Percentiles rank a stretch among this genome's conserved stretches.
Conservation (phyloP, 1,140 invertebrate species). For the Oryctes rhinoceros region DNA sequence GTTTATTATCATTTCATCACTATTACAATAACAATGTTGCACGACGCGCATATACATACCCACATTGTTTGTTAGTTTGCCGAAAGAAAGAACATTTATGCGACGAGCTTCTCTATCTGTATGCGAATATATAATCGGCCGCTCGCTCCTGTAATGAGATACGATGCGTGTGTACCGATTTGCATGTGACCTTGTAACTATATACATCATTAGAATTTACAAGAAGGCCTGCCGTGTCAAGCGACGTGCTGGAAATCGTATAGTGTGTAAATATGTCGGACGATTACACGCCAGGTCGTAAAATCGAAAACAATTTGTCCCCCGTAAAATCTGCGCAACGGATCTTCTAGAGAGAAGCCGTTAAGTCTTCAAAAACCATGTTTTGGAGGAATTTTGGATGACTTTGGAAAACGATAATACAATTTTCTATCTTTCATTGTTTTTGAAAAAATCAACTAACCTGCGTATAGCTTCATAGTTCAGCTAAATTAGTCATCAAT, state of each 20-base stretch:
- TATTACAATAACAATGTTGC: too few species aligned
- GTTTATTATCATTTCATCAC: too few species aligned
- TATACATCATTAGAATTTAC: constrained; percentile 36
- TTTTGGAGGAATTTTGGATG: too few species aligned
- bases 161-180: constrained; percentile 19
- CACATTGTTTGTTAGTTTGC: not conserved
- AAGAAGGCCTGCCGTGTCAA: constrained; percentile 17
- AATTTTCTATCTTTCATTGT: too few species aligned
- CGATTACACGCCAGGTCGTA: not conserved
- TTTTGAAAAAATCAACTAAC: too few species aligned
- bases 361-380: too few species aligned
- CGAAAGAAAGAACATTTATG: constrained; percentile 26
- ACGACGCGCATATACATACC: too few species aligned
- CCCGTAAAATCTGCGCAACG: too few species aligned
- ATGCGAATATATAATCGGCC: constrained; percentile 25
- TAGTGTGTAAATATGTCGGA: not conserved
- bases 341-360: too few species aligned
- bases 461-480: too few species aligned
- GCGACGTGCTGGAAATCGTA: not conserved
- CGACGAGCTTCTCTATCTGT: constrained; percentile 17
- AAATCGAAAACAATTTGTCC: not conserved
- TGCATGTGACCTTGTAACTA: constrained; percentile 35
- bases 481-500: too few species aligned
- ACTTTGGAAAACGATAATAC: too few species aligned
- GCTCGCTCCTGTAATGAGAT: constrained; percentile 19